Percentiles rank a stretch among this genome's conserved stretches.
phyloP scores from a whole-genome alignment of 2,888 invertebrate species.

The Mystacides longicornis region DNA sequence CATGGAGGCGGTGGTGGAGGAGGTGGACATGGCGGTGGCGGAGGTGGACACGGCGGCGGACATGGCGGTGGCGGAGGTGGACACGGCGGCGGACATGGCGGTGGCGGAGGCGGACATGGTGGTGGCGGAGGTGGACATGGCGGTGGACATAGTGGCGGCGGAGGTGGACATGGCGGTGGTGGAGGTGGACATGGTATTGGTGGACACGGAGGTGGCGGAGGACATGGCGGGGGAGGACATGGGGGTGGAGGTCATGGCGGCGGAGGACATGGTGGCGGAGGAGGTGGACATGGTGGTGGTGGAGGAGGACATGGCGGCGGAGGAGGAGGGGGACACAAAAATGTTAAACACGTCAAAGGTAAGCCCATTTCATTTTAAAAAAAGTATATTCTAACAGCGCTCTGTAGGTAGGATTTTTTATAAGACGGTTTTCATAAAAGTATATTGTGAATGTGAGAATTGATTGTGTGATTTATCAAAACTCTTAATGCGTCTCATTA shows the following conservation, averaged over 20 bases:
- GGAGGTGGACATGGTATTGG: slow-evolving; percentile 3
- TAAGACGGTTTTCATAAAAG: too few relatives aligned
- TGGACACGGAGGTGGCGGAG: slow-evolving; percentile 1
- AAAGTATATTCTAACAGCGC: too few relatives aligned
- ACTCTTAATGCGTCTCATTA: too few relatives aligned
- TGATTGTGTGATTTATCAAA: too few relatives aligned
- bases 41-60: neutral
- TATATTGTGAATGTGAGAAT: too few relatives aligned
- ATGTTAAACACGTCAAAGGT: neutral
- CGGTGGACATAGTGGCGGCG: slow-evolving; percentile 1
- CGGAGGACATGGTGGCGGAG: slow-evolving; percentile 9
- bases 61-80: slow-evolving; percentile 6
- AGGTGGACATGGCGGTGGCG: slow-evolving; percentile 7
- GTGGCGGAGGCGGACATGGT: slow-evolving; percentile 5
- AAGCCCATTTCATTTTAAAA: neutral
- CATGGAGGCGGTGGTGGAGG: slow-evolving; percentile 11
- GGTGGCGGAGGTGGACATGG: slow-evolving; percentile 8
- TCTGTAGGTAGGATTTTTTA: too few relatives aligned
- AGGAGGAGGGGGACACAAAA: neutral
- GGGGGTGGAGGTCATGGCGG: slow-evolving; percentile 8
- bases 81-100: slow-evolving; percentile 3
- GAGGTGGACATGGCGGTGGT: slow-evolving; percentile 3
- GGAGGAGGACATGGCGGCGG: slow-evolving; percentile 18
- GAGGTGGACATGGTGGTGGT: slow-evolving; percentile 6
- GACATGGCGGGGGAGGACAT: slow-evolving; percentile 8